Evolutionary conservation across 2,888 invertebrate genomes (phyloP).

Genomic region (Cheilosia impressa): DNA sequence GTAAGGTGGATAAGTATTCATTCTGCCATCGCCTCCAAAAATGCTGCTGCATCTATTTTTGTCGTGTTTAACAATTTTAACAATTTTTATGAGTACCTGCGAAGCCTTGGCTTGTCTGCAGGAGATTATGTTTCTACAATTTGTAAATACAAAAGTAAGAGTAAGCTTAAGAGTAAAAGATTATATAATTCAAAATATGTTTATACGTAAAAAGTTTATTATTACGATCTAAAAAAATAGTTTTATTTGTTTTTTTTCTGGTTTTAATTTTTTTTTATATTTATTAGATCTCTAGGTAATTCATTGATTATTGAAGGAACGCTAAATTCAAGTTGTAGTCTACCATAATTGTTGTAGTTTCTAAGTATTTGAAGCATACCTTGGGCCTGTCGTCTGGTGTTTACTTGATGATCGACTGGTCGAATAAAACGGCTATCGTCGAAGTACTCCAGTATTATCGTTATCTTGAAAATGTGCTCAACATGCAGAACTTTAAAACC

Average conservation of each 20-base stretch:
- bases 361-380: slow-evolving; percentile 6
- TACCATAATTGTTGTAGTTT: slow-evolving; percentile 3
- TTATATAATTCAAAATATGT: not conserved
- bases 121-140: not conserved
- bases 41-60: slow-evolving; percentile 41
- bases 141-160: slow-evolving; percentile 1
- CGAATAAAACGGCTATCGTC: not conserved
- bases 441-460: not conserved
- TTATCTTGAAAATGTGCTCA: not conserved
- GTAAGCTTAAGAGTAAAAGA: not conserved
- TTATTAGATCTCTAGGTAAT: slow-evolving; percentile 4
- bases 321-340: slow-evolving; percentile 3
- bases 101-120: too few relatives aligned
- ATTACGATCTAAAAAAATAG: too few relatives aligned
- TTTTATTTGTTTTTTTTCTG: too few relatives aligned
- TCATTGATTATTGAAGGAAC: slow-evolving; percentile 1
- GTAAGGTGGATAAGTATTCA: slow-evolving; percentile 29
- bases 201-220: too few relatives aligned
- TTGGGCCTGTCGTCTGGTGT: slow-evolving; percentile 8
- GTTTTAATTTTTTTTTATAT: not conserved
- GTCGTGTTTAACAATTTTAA: too few relatives aligned
- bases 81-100: too few relatives aligned
- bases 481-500: slow-evolving; percentile 1
- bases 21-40: slow-evolving; percentile 39
- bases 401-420: slow-evolving; percentile 1